Percentiles rank a stretch among this genome's conserved stretches.
Conservation (phyloP, 2,888 invertebrate genomes). For the Lycophotia porphyrea region DNA sequence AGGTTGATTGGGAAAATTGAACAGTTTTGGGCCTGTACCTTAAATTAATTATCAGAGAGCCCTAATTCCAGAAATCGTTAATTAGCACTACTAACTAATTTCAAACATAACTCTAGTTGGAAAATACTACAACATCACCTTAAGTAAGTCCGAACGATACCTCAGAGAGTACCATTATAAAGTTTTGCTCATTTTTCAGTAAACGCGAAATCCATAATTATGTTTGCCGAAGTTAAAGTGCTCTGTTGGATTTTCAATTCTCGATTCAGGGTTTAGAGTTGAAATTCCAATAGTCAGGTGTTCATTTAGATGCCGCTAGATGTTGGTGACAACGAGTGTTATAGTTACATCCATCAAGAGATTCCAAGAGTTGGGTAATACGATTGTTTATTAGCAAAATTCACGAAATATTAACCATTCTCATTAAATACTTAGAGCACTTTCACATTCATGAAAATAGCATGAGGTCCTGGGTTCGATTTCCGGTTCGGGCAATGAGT, state of each 20-base stretch:
- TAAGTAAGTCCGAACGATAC: not conserved
- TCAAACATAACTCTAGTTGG: not conserved
- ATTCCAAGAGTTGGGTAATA: constrained; percentile 5
- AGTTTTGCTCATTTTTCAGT: not conserved
- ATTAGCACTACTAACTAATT: not conserved
- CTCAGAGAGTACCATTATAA: not conserved
- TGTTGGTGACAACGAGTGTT: not conserved
- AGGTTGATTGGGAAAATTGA: too few relatives aligned
- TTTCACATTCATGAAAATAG: too few relatives aligned
- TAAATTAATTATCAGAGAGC: not conserved
- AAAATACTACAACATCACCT: not conserved
- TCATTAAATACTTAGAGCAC: not conserved
- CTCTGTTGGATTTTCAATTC: not conserved
- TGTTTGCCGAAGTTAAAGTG: not conserved
- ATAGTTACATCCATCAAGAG: not conserved
- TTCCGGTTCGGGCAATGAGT: too few relatives aligned
- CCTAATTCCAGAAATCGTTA: not conserved
- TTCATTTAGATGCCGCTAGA: not conserved
- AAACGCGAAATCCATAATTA: not conserved
- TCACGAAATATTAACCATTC: not conserved
- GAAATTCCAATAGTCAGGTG: not conserved
- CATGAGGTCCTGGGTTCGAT: too few relatives aligned
- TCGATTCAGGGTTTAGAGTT: not conserved
- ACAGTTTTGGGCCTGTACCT: too few relatives aligned
- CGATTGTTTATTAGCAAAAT: not conserved